Evolutionary conservation across 2,888 invertebrate genomes (phyloP), one percentile per base, ranked within the genome.

Genomic region (Pherbina coryleti): DNA sequence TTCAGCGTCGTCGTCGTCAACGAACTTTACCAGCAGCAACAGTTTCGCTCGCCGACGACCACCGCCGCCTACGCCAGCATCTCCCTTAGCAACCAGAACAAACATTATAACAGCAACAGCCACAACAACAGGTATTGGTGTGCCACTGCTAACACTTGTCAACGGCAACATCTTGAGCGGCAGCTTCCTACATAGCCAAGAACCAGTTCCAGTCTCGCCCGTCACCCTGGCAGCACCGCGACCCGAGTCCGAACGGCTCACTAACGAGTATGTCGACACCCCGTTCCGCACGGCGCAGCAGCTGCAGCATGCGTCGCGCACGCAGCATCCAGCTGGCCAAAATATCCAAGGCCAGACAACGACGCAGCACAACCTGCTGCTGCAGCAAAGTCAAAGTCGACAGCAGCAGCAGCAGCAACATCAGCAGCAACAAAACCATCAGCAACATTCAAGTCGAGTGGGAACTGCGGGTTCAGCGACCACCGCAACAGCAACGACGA

Each of bases 181-280:
- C 82, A 83, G 85, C 87, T 84, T 86, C 86, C 85, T 87, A n/a
- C 66, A 67, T 86, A 87, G 86, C 87, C 87, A 88, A 87, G 88
- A 88, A 80, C 85, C 86, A 81, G 85, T 83, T 83, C 86, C 86
- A 83, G 84, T 87, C 85, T 85, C 82, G 85, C 89, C 89, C 85
- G 90, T 91, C 88, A 91, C 92, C 83, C 90, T 92, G 87, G 92
- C 92, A 87, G 91, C 92, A 90, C 97, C 97, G 85, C 92, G 97
- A 89, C 96, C 97, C 85, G 95, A 95, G 90, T 93, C 93, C 89
- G 96, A 96, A 89, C 93, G 97, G 88, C 93, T 94, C 89, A 93
- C 94, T 90, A 97, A 97, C 92, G 96, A 97, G 90, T 97, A 97
- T 92, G 96, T 97, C 91, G 97, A 97, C 90, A 95, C 96, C 83